Conservation (phyloP, 2,113 vertebrate genomes). For the Planiliza haematocheilus region DNA sequence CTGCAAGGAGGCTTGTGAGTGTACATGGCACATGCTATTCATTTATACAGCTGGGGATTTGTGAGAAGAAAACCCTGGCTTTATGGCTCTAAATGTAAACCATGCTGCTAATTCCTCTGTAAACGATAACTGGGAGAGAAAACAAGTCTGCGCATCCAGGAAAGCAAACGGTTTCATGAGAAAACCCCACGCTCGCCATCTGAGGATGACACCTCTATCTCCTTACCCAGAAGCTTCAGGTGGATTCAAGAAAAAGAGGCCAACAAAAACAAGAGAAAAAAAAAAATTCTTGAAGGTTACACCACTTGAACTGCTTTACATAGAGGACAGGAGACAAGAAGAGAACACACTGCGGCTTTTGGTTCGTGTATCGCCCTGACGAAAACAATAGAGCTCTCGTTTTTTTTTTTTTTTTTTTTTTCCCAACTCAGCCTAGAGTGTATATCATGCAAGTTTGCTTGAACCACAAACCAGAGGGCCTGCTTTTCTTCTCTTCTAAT, state of each 20-base stretch:
- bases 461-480: constrained; percentile 78
- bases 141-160: constrained; percentile 51
- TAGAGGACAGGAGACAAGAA: constrained; percentile 57
- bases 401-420: constrained; percentile 60
- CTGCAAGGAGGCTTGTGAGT: constrained; percentile 35
- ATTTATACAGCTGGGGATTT: constrained; percentile 77
- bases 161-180: constrained; percentile 74
- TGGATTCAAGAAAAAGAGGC: constrained; percentile 58
- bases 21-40: constrained; percentile 58
- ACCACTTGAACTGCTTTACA: constrained; percentile 75
- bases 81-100: constrained; percentile 70
- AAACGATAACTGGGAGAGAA: constrained; percentile 63
- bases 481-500: constrained; percentile 70
- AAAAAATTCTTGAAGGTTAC: constrained; percentile 69
- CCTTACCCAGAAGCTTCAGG: constrained; percentile 70
- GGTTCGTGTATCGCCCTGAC: constrained; percentile 72
- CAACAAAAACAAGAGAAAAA: constrained; percentile 57
- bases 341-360: constrained; percentile 77
- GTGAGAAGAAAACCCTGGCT: constrained; percentile 62
- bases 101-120: constrained; percentile 63
- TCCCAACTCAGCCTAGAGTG: constrained; percentile 39
- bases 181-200: constrained; percentile 62
- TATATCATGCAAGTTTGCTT: constrained; percentile 53
- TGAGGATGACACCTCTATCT: constrained; percentile 76
- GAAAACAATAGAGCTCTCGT: constrained; percentile 81